phyloP scores from a whole-genome alignment of 1,140 invertebrate species.

The Ips nitidus region DNA sequence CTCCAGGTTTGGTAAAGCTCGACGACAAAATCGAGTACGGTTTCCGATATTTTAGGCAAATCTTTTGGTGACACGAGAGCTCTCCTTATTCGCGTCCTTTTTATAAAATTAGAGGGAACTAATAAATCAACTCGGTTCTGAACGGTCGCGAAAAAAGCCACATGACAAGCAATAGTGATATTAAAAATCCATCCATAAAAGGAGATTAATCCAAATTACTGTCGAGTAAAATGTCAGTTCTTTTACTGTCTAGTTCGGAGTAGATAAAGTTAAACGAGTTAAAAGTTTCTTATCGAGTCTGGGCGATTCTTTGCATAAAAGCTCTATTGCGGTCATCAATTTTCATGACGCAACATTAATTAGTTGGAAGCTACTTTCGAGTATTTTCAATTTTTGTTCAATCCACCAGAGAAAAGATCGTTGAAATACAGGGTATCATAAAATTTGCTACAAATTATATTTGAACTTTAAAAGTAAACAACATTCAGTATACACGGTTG shows the following conservation, averaged over 20 bases:
- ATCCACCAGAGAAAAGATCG: no score
- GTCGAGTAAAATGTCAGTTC: constrained; percentile 1
- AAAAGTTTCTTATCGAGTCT: constrained; percentile 12
- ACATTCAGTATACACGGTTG: no score
- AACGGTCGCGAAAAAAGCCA: neutral
- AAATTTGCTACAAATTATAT: no score
- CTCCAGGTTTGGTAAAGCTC: neutral
- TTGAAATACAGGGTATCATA: no score
- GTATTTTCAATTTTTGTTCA: no score
- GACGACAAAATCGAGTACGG: no score
- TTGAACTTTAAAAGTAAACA: no score
- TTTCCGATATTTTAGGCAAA: no score
- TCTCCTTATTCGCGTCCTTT: neutral
- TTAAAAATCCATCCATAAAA: constrained; percentile 5
- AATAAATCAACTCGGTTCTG: constrained; percentile 1
- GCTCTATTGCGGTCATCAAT: constrained; percentile 4
- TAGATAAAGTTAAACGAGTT: constrained; percentile 14
- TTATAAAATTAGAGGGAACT: neutral
- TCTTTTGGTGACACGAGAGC: no score
- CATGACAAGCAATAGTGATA: constrained; percentile 4
- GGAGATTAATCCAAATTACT: constrained; percentile 6
- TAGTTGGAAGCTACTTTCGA: no score
- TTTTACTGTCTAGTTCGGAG: constrained; percentile 9
- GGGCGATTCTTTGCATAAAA: constrained; percentile 8
- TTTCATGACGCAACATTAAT: neutral